Evolutionary conservation across 2,113 vertebrate species (phyloP).

Genomic region (Heteronetta atricapilla): DNA sequence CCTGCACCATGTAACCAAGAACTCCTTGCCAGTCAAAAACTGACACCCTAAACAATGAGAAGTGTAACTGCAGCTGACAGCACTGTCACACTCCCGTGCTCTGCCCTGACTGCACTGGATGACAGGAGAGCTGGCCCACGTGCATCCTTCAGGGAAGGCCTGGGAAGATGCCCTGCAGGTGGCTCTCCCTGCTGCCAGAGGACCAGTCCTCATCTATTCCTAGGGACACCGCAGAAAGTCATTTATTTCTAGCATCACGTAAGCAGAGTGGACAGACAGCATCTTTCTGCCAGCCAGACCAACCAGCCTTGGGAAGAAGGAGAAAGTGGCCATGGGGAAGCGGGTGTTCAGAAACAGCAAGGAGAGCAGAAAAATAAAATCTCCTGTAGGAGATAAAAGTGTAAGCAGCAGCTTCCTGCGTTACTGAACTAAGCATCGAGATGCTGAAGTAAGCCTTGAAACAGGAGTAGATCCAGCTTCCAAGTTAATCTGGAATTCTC

Average conservation of each 20-base stretch:
- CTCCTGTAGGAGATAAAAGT: neutral
- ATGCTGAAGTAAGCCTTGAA: neutral
- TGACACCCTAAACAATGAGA: neutral
- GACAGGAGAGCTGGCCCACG: neutral
- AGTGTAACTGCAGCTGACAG: neutral
- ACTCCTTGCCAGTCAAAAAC: neutral
- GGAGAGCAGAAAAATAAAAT: neutral
- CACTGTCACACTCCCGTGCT: accelerated
- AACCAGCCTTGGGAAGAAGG: neutral
- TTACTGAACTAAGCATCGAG: neutral
- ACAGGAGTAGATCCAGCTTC: neutral
- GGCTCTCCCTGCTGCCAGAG: neutral
- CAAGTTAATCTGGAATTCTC: neutral
- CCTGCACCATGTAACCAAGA: neutral
- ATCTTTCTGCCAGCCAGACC: neutral
- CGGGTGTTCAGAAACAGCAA: neutral
- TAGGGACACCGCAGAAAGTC: neutral
- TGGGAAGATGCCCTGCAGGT: neutral
- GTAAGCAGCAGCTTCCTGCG: neutral
- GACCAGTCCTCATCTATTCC: neutral
- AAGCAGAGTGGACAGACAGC: neutral
- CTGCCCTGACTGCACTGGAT: neutral
- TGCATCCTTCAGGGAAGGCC: neutral
- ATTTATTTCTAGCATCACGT: neutral
- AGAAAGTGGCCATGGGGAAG: neutral